Evolutionary conservation across 2,113 vertebrate genomes (phyloP).

Genomic region (Zapornia atra): DNA sequence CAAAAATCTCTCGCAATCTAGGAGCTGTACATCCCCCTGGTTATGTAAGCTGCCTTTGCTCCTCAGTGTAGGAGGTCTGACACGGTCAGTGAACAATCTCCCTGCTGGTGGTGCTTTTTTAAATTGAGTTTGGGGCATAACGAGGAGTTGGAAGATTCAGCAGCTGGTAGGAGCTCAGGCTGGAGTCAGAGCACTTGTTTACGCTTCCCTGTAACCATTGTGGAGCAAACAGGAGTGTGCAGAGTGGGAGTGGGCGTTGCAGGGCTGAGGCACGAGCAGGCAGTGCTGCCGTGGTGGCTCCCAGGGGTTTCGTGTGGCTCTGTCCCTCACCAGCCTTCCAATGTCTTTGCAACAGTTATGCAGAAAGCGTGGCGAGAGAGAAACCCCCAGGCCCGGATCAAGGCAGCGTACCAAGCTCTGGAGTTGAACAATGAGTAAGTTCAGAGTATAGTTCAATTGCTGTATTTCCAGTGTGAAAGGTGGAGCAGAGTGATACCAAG

Average conservation of each 20-base stretch:
- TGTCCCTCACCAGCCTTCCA: constrained; percentile 28
- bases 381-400: constrained; percentile 94
- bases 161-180: background rate
- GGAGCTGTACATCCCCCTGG: constrained; percentile 9
- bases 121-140: background rate
- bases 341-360: constrained; percentile 85
- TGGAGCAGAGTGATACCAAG: background rate
- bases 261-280: background rate
- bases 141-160: background rate
- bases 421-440: constrained; percentile 98
- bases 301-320: background rate
- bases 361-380: constrained; percentile 98
- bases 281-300: background rate
- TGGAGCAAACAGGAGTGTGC: background rate
- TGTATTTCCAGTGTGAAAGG: background rate
- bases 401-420: constrained; percentile 94
- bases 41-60: background rate
- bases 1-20: constrained; percentile 1
- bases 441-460: background rate
- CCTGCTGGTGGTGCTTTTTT: background rate
- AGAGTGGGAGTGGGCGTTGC: too few species aligned
- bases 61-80: background rate
- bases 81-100: background rate
- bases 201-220: background rate
- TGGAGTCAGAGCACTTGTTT: background rate